These are phyloP conservation scores for Rhabditophanes sp. DNA, from an alignment of 2,888 invertebrate genomes.

Conservation along the genomic window DNA sequence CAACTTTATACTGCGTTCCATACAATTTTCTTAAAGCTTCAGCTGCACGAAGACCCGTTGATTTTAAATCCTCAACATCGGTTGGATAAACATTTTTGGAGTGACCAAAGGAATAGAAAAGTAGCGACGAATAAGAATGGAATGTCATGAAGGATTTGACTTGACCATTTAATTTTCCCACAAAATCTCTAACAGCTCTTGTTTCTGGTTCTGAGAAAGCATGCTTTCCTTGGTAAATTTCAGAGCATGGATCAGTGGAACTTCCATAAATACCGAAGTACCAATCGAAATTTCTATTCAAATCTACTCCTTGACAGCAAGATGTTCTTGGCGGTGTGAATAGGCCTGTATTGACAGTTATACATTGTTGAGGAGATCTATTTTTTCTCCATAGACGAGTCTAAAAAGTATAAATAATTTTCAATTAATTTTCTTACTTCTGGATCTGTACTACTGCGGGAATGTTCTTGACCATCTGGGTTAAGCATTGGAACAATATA, in stretches of 20 bases:
- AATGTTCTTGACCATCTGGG: slow-evolving; percentile 25
- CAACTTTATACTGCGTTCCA: slow-evolving; percentile 35
- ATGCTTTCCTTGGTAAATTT: slow-evolving; percentile 39
- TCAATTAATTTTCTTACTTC: too few species aligned
- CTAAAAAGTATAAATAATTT: too few species aligned
- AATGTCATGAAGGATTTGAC: slow-evolving; percentile 41
- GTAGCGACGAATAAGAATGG: slow-evolving; percentile 35
- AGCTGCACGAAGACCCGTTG: slow-evolving; percentile 32
- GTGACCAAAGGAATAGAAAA: slow-evolving; percentile 44
- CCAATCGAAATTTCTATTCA: slow-evolving; percentile 44
- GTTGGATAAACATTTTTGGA: slow-evolving; percentile 34
- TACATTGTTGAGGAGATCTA: slow-evolving; percentile 24
- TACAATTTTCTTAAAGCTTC: slow-evolving; percentile 30
- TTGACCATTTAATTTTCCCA: slow-evolving; percentile 18
- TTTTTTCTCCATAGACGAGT: slow-evolving; percentile 35
- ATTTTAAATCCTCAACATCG: slow-evolving; percentile 31
- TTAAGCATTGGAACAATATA: slow-evolving; percentile 40
- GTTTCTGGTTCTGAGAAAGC: slow-evolving; percentile 44
- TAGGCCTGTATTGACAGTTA: slow-evolving; percentile 20
- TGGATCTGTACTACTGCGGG: slow-evolving; percentile 2
- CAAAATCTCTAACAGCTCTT: slow-evolving; percentile 35
- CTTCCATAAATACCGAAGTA: slow-evolving; percentile 42
- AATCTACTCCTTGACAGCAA: slow-evolving; percentile 42
- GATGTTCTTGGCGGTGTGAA: slow-evolving; percentile 33
- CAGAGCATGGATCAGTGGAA: slow-evolving; percentile 40